Evolutionary conservation across 2,113 vertebrate genomes (phyloP), one percentile per base, ranked within the genome.

Genomic region (Gallinago paraguaiae): DNA sequence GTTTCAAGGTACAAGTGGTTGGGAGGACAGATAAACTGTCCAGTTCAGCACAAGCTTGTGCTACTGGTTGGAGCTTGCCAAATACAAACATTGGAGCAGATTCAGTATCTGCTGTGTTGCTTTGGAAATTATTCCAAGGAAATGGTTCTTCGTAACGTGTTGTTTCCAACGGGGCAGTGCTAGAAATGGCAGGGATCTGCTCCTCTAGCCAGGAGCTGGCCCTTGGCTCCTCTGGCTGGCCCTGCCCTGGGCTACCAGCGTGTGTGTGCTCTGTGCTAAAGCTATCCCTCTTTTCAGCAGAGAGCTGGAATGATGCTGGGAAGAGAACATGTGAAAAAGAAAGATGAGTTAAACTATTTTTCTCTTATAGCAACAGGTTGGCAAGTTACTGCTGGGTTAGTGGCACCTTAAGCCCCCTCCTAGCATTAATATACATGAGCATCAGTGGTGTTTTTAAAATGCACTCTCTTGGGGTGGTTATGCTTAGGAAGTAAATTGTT

Each of bases 1-100:
- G 0, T 67, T 74, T 69, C 14, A 35, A 54, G 78, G 53, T 56
- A 37, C 9, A 72, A 13, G 10, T 6, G 7, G 22, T 45, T 74
- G 14, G 35, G 45, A 74, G 35, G 48, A 31, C 15, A 30, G 30
- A 19, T 11, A 0, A 0, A 0, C 27, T 54, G 33, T 57, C 59
- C 10, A 7, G 39, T 24, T 11, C 13, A 18, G 45, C 30, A 41
- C 14, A 25, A 43, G 10, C 14, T 39, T 57, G 25, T 33, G 25
- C 76, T 76, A 9, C 48, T 6, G 17, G 13, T 33, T n/a, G 86
- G 39, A 53, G 11, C 13, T 61, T 74, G 18, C 28, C 14, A 46
- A 8, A 15, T 3, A 18, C 4, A 46, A 27, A 7, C 18, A 4
- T 12, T 23, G 30, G 61, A 30, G 54, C 60, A 67, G 39, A 37